Conservation (phyloP, 2,888 invertebrate species). For the Harmothoe impar region DNA sequence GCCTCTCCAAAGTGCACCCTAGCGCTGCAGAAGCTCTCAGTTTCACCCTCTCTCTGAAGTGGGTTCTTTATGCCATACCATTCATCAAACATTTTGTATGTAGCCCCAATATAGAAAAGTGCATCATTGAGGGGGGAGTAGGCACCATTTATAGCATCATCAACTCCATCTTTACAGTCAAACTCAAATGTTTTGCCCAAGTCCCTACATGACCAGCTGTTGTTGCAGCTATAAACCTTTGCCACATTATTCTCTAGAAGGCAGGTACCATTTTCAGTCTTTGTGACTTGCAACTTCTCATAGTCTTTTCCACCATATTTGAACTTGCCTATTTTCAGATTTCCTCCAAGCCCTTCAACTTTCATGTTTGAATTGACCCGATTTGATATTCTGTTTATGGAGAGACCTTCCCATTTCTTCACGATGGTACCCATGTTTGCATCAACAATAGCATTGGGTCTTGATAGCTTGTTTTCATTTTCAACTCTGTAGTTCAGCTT, state of each 20-base stretch:
- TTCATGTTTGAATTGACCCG: slow-evolving; percentile 15
- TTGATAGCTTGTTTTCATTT: background rate
- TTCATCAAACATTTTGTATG: slow-evolving; percentile 73
- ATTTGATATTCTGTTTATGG: background rate
- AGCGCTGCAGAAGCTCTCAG: slow-evolving; percentile 46
- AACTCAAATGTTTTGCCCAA: background rate
- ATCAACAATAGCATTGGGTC: slow-evolving; percentile 38
- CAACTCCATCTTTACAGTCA: slow-evolving; percentile 64
- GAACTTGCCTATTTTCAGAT: slow-evolving; percentile 40
- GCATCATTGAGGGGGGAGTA: slow-evolving; percentile 71
- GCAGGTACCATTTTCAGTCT: slow-evolving; percentile 35
- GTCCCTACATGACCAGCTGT: background rate
- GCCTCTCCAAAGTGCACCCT: slow-evolving; percentile 73
- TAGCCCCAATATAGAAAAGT: slow-evolving; percentile 71
- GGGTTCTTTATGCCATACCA: slow-evolving; percentile 68
- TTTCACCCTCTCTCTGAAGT: background rate
- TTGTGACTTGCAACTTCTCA: slow-evolving; percentile 1
- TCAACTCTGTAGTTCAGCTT: slow-evolving; percentile 5
- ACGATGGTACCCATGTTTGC: background rate
- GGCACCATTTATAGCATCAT: slow-evolving; percentile 69
- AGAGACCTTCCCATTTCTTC: slow-evolving; percentile 26
- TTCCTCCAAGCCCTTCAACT: slow-evolving; percentile 12
- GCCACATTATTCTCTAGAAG: slow-evolving; percentile 38
- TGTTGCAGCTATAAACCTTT: slow-evolving; percentile 39
- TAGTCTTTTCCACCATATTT: slow-evolving; percentile 7